These are phyloP conservation scores for Trachelus tabidus DNA, from an alignment of 2,888 invertebrate genomes.

Conservation along the genomic window DNA sequence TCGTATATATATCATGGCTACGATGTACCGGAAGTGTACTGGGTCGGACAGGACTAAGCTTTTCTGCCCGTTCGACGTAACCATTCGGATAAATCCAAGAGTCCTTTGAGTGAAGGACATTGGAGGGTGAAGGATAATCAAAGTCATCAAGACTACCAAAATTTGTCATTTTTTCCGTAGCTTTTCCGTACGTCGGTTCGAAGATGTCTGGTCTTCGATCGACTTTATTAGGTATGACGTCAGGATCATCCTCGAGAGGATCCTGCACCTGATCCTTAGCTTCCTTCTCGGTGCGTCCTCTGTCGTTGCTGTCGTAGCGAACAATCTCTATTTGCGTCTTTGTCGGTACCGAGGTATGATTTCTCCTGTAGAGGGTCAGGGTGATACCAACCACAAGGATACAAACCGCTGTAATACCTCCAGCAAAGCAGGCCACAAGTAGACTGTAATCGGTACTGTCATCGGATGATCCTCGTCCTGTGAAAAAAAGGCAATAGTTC, in stretches of 20 bases:
- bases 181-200: conserved; percentile 47
- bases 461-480: conserved; percentile 55
- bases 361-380: conserved; percentile 55
- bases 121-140: conserved; percentile 48
- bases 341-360: conserved; percentile 41
- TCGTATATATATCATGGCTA: conserved; percentile 58
- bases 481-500: conserved; percentile 14
- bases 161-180: conserved; percentile 43
- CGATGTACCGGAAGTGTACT: conserved; percentile 58
- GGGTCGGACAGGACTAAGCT: conserved; percentile 50
- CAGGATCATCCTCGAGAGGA: conserved; percentile 48
- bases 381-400: conserved; percentile 57
- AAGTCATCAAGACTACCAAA: conserved; percentile 36
- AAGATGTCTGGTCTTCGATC: conserved; percentile 49
- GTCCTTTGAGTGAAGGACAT: conserved; percentile 47
- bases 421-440: conserved; percentile 58
- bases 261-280: conserved; percentile 5
- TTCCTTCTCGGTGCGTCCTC: conserved; percentile 6
- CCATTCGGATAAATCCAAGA: conserved; percentile 55
- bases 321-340: conserved; percentile 46
- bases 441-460: conserved; percentile 55
- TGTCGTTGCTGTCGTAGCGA: conserved; percentile 35
- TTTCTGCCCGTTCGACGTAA: conserved; percentile 45
- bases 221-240: conserved; percentile 55
- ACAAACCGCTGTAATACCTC: conserved; percentile 56